Evolutionary conservation across 2,113 vertebrate genomes (phyloP).

Genomic region (Lathamus discolor): DNA sequence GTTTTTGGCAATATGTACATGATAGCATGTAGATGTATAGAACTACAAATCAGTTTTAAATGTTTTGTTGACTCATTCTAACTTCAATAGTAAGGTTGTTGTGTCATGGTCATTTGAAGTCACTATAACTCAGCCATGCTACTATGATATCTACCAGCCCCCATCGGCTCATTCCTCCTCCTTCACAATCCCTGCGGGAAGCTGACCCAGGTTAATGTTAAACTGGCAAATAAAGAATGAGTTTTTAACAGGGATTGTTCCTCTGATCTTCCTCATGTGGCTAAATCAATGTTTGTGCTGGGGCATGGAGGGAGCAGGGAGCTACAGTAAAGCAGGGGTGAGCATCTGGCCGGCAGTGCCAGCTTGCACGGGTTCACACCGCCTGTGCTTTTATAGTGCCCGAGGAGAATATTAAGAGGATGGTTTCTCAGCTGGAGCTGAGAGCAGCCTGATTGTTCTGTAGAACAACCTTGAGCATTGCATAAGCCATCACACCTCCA

Average conservation of each 20-base stretch:
- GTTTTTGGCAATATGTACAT: rapidly evolving
- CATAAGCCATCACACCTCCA: not conserved
- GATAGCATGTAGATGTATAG: not conserved
- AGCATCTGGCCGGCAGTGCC: not conserved
- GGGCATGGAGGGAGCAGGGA: not conserved
- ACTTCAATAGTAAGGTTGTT: not conserved
- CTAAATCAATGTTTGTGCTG: not conserved
- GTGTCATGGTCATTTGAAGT: not conserved
- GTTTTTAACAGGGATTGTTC: not conserved
- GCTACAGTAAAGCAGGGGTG: not conserved
- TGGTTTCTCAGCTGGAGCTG: not conserved
- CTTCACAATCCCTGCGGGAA: not conserved
- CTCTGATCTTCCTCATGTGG: not conserved
- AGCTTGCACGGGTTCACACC: not conserved
- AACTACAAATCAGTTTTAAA: not conserved
- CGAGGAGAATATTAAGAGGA: not conserved
- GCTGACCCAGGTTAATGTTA: not conserved
- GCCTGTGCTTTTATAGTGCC: not conserved
- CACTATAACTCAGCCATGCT: not conserved
- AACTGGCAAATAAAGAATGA: not conserved
- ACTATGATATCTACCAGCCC: not conserved
- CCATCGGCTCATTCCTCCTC: rapidly evolving
- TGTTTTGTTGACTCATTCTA: not conserved
- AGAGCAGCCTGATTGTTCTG: not conserved
- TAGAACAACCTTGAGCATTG: not conserved